A percentile compares a stretch with the other conserved stretches of the same genome.
phyloP scores from a whole-genome alignment of 2,888 invertebrate genomes.

The Anodontia alba region DNA sequence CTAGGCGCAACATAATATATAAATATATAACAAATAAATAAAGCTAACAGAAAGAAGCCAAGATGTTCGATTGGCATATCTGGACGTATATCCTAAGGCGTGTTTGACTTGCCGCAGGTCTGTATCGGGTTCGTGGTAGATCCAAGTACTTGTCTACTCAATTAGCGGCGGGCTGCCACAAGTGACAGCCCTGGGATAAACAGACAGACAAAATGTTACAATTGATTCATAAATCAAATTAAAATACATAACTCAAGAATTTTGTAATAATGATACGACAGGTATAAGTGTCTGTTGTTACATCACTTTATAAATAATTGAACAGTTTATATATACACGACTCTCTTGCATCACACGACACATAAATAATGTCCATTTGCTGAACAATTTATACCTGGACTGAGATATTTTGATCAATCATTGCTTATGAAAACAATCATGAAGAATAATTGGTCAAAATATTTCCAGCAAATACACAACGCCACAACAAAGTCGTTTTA shows the following conservation, averaged over 20 bases:
- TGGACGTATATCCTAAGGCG: slow-evolving; percentile 30
- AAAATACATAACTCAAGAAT: slow-evolving; percentile 57
- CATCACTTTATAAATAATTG: slow-evolving; percentile 1
- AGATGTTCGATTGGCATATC: slow-evolving; percentile 15
- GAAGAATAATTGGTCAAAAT: no score
- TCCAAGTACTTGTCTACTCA: slow-evolving; percentile 74
- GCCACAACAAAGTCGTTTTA: background rate
- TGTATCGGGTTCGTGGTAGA: slow-evolving; percentile 69
- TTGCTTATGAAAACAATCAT: no score
- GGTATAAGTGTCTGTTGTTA: slow-evolving; percentile 26
- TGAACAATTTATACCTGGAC: background rate
- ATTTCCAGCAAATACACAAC: no score
- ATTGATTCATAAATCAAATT: slow-evolving; percentile 61
- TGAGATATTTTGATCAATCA: no score
- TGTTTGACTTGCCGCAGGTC: slow-evolving; percentile 41
- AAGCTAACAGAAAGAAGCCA: slow-evolving; percentile 18
- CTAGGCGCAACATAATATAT: slow-evolving; percentile 10
- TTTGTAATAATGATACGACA: slow-evolving; percentile 55
- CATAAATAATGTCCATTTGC: slow-evolving; percentile 7
- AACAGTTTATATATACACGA: slow-evolving; percentile 11
- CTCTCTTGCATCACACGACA: slow-evolving; percentile 4
- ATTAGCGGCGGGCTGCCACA: slow-evolving; percentile 53
- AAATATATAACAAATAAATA: slow-evolving; percentile 24
- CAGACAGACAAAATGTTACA: slow-evolving; percentile 60
- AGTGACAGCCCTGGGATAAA: slow-evolving; percentile 50